Conservation (phyloP, 2,797 vertebrate species). For the Etheostoma perlongum region DNA sequence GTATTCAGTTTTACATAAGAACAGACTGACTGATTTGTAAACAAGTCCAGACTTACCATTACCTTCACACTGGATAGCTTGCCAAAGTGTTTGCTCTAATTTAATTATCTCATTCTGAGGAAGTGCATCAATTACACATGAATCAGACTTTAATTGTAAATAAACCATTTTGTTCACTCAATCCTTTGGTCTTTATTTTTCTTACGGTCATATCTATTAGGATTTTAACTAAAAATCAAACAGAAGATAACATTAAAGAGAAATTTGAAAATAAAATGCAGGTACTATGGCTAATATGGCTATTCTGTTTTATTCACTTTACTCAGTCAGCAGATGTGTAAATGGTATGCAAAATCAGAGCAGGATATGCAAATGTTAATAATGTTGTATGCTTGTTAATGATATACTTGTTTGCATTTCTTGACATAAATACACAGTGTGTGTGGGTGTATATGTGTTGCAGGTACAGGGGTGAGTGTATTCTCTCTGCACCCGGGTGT, state of each 20-base stretch:
- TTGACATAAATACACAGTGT: not conserved
- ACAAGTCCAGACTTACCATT: not conserved
- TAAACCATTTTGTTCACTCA: not conserved
- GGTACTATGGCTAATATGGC: not conserved
- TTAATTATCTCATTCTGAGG: not conserved
- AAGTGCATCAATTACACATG: not conserved
- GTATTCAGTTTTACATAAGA: not conserved
- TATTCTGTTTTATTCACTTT: not conserved
- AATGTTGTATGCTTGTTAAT: not conserved
- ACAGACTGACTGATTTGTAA: not conserved
- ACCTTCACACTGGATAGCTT: not conserved
- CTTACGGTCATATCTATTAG: not conserved
- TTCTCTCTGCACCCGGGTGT: conserved; percentile 87
- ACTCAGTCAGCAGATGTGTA: not conserved
- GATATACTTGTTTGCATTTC: not conserved
- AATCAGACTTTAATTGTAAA: conserved; percentile 10
- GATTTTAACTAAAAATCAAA: conserved; percentile 1
- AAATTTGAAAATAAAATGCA: conserved; percentile 1
- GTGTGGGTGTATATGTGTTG: conserved; percentile 5
- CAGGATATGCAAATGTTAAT: not conserved
- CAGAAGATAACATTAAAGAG: not conserved
- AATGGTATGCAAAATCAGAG: conserved; percentile 7
- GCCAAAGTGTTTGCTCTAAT: not conserved
- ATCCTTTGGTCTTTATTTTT: not conserved
- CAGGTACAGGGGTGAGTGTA: conserved; percentile 80